These are phyloP conservation scores for Brachyptera risi DNA, from an alignment of 2,888 invertebrate species.

Conservation along the genomic window DNA sequence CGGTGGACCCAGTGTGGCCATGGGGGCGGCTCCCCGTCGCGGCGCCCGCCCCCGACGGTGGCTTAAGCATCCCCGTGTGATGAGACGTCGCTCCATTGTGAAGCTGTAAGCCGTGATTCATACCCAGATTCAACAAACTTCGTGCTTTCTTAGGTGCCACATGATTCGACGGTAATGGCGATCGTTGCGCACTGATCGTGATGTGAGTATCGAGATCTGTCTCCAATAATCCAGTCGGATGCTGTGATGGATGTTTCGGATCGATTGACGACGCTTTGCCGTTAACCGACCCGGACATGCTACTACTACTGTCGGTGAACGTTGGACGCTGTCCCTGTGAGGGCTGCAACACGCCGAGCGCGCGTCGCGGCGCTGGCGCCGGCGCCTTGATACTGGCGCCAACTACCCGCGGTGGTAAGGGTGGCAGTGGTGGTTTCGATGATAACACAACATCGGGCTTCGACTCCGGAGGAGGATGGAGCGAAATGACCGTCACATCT, in stretches of 20 bases:
- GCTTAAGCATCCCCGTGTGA: no score
- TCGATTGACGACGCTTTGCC: constrained; percentile 3
- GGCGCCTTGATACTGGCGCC: constrained; percentile 25
- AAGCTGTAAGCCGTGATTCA: neutral
- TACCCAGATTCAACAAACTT: constrained; percentile 59
- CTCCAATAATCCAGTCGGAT: constrained; percentile 84
- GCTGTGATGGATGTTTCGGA: constrained; percentile 49
- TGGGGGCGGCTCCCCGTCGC: constrained; percentile 51
- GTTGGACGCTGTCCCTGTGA: constrained; percentile 14
- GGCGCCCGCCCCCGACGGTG: constrained; percentile 29
- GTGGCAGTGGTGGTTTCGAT: constrained; percentile 36
- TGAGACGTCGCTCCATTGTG: no score
- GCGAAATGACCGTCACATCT: constrained; percentile 47
- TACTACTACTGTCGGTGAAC: constrained; percentile 33
- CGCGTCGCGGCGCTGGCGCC: constrained; percentile 41
- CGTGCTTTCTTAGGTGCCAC: constrained; percentile 56
- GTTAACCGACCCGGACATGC: constrained; percentile 45
- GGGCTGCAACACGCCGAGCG: constrained; percentile 13
- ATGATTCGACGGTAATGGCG: constrained; percentile 18
- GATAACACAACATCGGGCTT: constrained; percentile 31
- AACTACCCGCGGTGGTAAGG: constrained; percentile 30
- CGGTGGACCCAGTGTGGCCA: constrained; percentile 43
- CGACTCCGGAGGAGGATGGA: no score
- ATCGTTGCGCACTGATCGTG: constrained; percentile 40
- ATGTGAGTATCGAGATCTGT: constrained; percentile 79